Base-by-base conservation (phyloP, 2,888 invertebrate species). In the Chydorus sphaericus region DNA sequence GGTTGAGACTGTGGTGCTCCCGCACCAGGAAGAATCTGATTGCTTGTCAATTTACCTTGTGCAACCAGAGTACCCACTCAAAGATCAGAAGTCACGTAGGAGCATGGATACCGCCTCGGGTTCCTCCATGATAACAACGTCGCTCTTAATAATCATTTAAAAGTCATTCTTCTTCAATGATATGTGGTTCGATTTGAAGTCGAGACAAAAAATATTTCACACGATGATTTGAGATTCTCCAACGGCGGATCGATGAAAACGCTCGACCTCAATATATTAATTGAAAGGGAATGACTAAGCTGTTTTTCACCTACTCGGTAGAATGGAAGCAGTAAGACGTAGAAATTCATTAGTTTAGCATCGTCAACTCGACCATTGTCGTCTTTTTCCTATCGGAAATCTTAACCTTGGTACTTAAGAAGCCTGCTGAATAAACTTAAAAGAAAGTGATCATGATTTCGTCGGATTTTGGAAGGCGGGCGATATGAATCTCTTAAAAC, bases 341-440 rank as follows among this genome's bases (percentile, higher is more conserved):
- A 18, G 91, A 98, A 72, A 97, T 98, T 66, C 97, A 98, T 74
- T 97, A 97, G 97, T 98, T 98, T 71, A 94, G 94, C 58, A 97
- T 97, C 67, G 81, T 97, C 62, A 97, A 97, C 74, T 96, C 94
- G 1, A 81, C 97, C 62, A 88, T 96, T 50, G 94, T 97, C 31
- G 85, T 97, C 18, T 89, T 96, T 71, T 96, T 97, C 69, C 76
- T 97, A 53, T 91, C 94, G 64, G 44, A 18, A 16, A 23, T 54
- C 36, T 16, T 98, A 60, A 91, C 93, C n/a, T n/a, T n/a, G n/a
- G n/a, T n/a, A n/a, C n/a, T n/a, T n/a, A n/a, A n/a, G n/a, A n/a
- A n/a, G n/a, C n/a, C n/a, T n/a, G n/a, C n/a, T n/a, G n/a, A n/a
- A n/a, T n/a, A n/a, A n/a, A n/a, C n/a, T n/a, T n/a, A n/a, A n/a